These are phyloP conservation scores for Phorcus lineatus DNA, from an alignment of 2,888 invertebrate species.

Conservation along the genomic window DNA sequence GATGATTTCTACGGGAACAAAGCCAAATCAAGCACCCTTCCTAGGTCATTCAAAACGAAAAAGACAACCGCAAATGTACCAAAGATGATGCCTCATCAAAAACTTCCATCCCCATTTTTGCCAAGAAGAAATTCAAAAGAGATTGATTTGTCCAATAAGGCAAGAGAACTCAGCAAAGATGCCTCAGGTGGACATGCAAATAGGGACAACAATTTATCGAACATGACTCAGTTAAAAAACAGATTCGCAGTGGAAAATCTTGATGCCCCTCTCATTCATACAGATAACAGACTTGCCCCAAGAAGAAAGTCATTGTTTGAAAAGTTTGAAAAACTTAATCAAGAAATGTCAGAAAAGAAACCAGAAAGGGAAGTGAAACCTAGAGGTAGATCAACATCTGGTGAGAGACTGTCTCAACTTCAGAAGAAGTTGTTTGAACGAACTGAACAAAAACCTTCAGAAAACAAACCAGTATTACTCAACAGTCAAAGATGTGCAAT, in stretches of 20 bases:
- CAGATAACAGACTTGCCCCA: background rate
- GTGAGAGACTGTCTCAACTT: background rate
- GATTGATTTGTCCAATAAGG: background rate
- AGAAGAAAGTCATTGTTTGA: background rate
- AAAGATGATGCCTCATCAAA: background rate
- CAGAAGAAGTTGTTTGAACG: conserved; percentile 14
- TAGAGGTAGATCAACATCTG: background rate
- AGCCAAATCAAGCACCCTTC: background rate
- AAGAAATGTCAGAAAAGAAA: conserved; percentile 4
- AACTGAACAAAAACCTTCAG: background rate
- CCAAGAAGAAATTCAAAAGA: background rate
- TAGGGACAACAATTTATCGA: background rate
- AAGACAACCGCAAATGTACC: background rate
- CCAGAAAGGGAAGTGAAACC: background rate
- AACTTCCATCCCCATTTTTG: background rate
- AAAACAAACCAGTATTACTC: background rate
- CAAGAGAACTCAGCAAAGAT: background rate
- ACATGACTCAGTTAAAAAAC: background rate
- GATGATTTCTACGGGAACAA: background rate
- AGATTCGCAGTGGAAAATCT: background rate
- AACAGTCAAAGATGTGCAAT: background rate
- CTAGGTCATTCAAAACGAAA: background rate
- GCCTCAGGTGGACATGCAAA: background rate
- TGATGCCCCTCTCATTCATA: background rate
- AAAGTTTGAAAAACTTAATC: conserved; percentile 6